These are phyloP conservation scores for Nyleta sp. DNA, from an alignment of 2,888 invertebrate genomes.

Conservation along the genomic window DNA sequence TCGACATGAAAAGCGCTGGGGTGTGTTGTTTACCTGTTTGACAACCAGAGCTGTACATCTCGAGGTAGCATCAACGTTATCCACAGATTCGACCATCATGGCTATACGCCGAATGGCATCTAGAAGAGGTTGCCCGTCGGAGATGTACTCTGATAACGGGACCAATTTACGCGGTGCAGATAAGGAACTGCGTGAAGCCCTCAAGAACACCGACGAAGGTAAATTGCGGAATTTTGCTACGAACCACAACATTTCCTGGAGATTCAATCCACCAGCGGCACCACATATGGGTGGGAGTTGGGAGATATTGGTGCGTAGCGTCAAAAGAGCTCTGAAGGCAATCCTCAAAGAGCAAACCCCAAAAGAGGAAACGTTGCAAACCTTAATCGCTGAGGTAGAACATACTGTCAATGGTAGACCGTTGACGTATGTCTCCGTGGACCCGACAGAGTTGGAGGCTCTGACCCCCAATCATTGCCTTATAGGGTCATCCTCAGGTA, in stretches of 20 bases:
- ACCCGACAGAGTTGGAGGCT: conserved; percentile 68
- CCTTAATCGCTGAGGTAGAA: conserved; percentile 60
- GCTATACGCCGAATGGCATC: conserved; percentile 8
- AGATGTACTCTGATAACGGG: conserved; percentile 20
- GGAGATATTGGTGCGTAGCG: conserved; percentile 21
- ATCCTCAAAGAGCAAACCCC: conserved; percentile 59
- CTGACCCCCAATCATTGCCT: conserved; percentile 72
- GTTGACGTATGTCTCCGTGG: conserved; percentile 66
- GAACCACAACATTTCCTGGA: no score
- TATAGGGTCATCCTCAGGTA: conserved; percentile 41
- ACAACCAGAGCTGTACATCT: no score
- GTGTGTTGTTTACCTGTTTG: no score
- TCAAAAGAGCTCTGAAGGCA: conserved; percentile 55
- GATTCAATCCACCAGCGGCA: background rate
- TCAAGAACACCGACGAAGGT: no score
- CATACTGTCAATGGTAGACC: background rate
- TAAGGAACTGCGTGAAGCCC: background rate
- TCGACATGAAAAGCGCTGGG: no score
- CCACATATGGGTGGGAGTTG: conserved; percentile 42
- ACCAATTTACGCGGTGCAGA: conserved; percentile 48
- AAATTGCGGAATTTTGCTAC: background rate
- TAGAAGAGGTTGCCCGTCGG: conserved; percentile 53
- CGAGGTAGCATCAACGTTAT: no score
- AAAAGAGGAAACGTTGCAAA: conserved; percentile 66
- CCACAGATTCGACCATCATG: no score